Base-by-base conservation (phyloP, 2,797 vertebrate species). In the Rousettus madagascariensis region DNA sequence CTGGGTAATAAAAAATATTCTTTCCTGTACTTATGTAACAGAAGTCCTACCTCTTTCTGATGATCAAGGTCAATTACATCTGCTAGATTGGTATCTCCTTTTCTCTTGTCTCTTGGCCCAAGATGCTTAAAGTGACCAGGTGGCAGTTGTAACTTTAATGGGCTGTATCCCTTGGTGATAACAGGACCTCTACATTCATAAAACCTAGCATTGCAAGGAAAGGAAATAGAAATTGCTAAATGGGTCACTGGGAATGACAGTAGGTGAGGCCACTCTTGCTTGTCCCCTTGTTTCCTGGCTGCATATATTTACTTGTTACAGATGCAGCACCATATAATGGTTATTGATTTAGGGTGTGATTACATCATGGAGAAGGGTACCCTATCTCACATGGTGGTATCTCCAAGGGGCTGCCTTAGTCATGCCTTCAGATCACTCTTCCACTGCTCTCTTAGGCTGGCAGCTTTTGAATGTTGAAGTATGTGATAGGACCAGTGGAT, bases 21-120 rank as follows among this genome's bases (percentile, higher is more conserved):
- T 74, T 75, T 16, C 59, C 20, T 68, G 8, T 2, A 26, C 28
- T 85, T 68, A 19, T 20, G 41, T 91, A 71, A 30, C 46, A 87
- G 38, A 84, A 74, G 26, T 11, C 51, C 8, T 77, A 8, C 41
- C 3, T 55, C 15, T 93, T 93, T 13, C 61, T 72, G 28, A 77
- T 88, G 26, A 53, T 19, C 38, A 63, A 51, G 36, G 33, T 51
- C 10, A 77, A 1, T 80, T 57, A 28, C 10, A 28, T 5, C n/a
- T 80, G 12, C 51, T n/a, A n/a, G 28, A 63, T 71, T 61, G 12
- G 28, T 86, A 36, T 63, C 33, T 69, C 51, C 46, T 83, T 80
- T 87, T 36, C 17, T 55, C 69, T 83, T 28, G 26, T 96, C 49
- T 96, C n/a, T 84, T 95, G 83, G 57, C 53, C 30, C 36, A 75